Conservation (phyloP, 2,888 invertebrate species). For the Drosophila buzzatii region DNA sequence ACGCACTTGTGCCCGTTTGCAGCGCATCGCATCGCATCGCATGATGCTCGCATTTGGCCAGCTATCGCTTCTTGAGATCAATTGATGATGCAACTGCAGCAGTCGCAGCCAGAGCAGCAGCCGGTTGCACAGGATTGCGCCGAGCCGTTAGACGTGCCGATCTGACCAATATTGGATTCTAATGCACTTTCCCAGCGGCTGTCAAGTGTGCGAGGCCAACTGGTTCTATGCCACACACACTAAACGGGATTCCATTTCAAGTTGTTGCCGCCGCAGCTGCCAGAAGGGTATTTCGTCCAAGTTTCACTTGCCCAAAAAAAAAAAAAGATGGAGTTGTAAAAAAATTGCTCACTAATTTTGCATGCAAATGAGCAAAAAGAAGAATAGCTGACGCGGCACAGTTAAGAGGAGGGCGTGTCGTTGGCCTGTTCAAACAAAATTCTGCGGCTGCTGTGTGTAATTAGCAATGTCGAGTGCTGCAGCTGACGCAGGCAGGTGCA, state of each 20-base stretch:
- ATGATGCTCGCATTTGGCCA: conserved; percentile 20
- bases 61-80: neutral
- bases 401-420: conserved; percentile 25
- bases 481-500: conserved; percentile 26
- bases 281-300: conserved; percentile 13
- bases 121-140: conserved; percentile 57
- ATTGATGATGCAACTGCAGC: conserved; percentile 43
- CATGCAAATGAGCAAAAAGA: conserved; percentile 11
- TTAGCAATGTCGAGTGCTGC: conserved; percentile 29
- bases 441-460: conserved; percentile 11
- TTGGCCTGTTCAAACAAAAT: neutral
- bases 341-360: neutral
- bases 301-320: neutral
- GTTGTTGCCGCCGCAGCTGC: neutral
- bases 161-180: conserved; percentile 25
- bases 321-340: neutral
- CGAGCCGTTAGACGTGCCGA: neutral
- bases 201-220: conserved; percentile 29
- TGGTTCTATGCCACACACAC: conserved; percentile 16
- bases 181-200: conserved; percentile 62
- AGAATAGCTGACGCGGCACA: conserved; percentile 3
- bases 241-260: conserved; percentile 23
- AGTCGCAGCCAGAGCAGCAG: conserved; percentile 44
- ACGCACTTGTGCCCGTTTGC: conserved; percentile 65
- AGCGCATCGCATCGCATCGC: neutral